Percentiles rank a stretch among this genome's conserved stretches.
Conservation (phyloP, 1,140 invertebrate species). For the Pararge aegeria region DNA sequence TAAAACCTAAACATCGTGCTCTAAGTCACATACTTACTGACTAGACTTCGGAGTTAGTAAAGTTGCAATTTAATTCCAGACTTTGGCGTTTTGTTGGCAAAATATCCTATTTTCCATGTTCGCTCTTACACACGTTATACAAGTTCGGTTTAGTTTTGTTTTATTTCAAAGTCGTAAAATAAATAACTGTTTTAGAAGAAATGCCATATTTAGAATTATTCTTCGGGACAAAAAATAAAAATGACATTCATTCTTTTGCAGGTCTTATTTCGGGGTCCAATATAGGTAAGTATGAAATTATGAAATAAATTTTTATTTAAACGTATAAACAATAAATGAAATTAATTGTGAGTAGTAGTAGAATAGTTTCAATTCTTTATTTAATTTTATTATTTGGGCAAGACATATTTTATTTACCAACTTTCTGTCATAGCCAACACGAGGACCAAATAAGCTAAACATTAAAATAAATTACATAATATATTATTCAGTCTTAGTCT, state of each 20-base stretch:
- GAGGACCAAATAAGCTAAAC: slow-evolving; percentile 46
- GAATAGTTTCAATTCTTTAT: no score
- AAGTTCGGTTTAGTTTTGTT: slow-evolving; percentile 1
- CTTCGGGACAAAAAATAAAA: no score
- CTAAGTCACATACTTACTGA: slow-evolving; percentile 11
- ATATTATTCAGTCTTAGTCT: slow-evolving; percentile 68
- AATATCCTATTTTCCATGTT: slow-evolving; percentile 27
- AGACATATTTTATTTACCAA: no score
- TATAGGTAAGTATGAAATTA: no score
- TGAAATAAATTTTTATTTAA: no score
- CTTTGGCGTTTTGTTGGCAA: slow-evolving; percentile 36
- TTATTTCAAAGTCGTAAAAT: neutral
- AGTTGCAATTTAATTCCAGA: slow-evolving; percentile 22
- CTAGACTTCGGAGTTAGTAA: slow-evolving; percentile 12
- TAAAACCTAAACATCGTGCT: slow-evolving; percentile 13
- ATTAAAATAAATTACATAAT: slow-evolving; percentile 31
- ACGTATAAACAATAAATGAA: no score
- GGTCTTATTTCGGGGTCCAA: no score
- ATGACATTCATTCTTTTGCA: no score
- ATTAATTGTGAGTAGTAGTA: no score
- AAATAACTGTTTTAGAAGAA: slow-evolving; percentile 7
- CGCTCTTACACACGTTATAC: slow-evolving; percentile 10
- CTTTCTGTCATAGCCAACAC: slow-evolving; percentile 50
- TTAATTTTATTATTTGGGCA: no score
- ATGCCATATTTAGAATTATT: neutral